These are phyloP conservation scores for Tamandua tetradactyla DNA, from an alignment of 2,797 vertebrate species.

Conservation along the genomic window DNA sequence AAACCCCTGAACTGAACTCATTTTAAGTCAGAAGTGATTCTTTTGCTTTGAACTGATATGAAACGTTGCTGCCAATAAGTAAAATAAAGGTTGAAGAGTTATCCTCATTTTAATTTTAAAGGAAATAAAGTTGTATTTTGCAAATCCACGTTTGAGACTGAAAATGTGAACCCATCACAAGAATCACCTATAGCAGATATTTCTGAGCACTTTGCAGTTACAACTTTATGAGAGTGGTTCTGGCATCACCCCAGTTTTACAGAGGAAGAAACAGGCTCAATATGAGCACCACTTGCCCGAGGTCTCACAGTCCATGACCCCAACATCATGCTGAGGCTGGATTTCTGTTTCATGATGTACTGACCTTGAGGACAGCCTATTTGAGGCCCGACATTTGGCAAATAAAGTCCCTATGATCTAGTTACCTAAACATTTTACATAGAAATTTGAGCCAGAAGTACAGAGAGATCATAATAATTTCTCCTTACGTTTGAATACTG, in stretches of 20 bases:
- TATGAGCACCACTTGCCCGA: not conserved
- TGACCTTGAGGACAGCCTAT: not conserved
- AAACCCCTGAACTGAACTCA: not conserved
- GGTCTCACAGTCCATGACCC: not conserved
- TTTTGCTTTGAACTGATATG: not conserved
- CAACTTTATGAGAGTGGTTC: not conserved
- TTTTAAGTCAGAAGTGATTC: not conserved
- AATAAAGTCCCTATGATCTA: not conserved
- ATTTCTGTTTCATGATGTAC: not conserved
- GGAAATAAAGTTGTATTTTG: not conserved
- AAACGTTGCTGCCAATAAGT: not conserved
- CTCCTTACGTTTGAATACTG: not conserved
- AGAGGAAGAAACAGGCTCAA: not conserved
- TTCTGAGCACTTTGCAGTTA: not conserved
- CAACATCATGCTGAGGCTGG: not conserved
- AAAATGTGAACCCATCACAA: not conserved
- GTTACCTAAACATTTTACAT: not conserved
- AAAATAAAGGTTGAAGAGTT: not conserved
- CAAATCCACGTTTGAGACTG: not conserved
- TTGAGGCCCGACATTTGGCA: not conserved
- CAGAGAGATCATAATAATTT: not conserved
- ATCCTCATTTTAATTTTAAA: slow-evolving; percentile 1
- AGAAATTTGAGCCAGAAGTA: not conserved
- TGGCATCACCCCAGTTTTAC: not conserved
- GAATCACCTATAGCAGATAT: not conserved